phyloP scores from a whole-genome alignment of 64 coral and sea anemone species.

The Orbicella faveolata region DNA sequence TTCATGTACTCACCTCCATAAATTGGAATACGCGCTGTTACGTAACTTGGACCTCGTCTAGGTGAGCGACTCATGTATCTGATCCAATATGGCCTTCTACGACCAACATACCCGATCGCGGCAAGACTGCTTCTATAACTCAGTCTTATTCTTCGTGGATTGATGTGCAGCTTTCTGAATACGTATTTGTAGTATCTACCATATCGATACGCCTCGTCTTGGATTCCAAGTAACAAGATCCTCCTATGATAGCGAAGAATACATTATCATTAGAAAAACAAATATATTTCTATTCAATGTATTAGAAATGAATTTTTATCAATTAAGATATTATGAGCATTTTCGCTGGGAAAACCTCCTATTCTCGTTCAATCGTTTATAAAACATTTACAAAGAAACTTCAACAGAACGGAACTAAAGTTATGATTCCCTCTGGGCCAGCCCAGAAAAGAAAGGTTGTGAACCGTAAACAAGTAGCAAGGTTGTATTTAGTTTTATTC shows the following conservation, averaged over 20 bases:
- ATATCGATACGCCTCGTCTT: neutral
- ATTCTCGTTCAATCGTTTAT: too few species aligned
- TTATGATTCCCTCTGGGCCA: too few species aligned
- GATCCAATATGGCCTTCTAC: neutral
- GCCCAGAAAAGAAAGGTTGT: too few species aligned
- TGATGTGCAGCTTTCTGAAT: neutral
- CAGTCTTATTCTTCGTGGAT: neutral
- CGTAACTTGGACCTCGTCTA: conserved; percentile 2
- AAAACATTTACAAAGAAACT: too few species aligned
- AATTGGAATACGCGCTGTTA: neutral
- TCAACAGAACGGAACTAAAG: too few species aligned
- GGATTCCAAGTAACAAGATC: neutral
- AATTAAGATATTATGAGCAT: too few species aligned
- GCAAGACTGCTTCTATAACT: conserved; percentile 8
- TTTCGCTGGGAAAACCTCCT: too few species aligned
- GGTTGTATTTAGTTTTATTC: too few species aligned
- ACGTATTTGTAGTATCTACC: neutral
- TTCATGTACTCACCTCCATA: neutral
- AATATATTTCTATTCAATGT: too few species aligned
- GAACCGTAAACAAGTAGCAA: too few species aligned
- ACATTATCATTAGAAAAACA: neutral
- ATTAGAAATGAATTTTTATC: too few species aligned
- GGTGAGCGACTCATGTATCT: neutral
- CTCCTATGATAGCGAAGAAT: neutral
- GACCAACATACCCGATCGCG: neutral